phyloP scores from a whole-genome alignment of 2,888 invertebrate species.

The Spodoptera picta region DNA sequence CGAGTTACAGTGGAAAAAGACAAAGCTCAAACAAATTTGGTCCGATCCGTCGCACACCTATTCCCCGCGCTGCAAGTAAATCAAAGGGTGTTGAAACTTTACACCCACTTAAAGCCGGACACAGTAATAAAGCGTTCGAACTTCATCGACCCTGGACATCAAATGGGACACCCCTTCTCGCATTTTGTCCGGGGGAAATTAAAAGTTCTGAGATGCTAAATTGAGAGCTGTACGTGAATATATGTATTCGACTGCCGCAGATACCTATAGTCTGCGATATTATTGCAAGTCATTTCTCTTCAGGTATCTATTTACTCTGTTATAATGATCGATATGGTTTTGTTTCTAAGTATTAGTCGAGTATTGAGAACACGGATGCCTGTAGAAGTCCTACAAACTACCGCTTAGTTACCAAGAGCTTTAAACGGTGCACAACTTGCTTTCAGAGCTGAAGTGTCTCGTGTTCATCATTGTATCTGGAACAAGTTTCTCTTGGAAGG shows the following conservation, averaged over 20 bases:
- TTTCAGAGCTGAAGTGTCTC: slow-evolving; percentile 59
- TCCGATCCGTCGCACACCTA: slow-evolving; percentile 78
- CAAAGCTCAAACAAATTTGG: slow-evolving; percentile 79
- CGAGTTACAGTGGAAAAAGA: slow-evolving; percentile 70
- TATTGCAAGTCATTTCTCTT: too few species aligned
- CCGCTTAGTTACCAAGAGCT: slow-evolving; percentile 60
- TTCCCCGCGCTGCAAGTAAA: slow-evolving; percentile 85
- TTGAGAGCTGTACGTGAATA: slow-evolving; percentile 57
- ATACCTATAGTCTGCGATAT: background rate
- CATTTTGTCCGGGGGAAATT: slow-evolving; percentile 82
- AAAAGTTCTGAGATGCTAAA: slow-evolving; percentile 79
- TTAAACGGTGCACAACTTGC: slow-evolving; percentile 64
- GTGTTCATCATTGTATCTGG: slow-evolving; percentile 64
- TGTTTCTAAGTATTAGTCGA: slow-evolving; percentile 22
- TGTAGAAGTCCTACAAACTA: slow-evolving; percentile 72
- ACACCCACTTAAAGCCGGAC: slow-evolving; percentile 89
- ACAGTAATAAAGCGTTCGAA: slow-evolving; percentile 89
- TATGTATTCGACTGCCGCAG: slow-evolving; percentile 1
- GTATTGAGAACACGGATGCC: slow-evolving; percentile 39
- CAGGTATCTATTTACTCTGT: too few species aligned
- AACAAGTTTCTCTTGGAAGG: slow-evolving; percentile 57
- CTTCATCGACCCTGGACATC: slow-evolving; percentile 86
- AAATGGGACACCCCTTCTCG: slow-evolving; percentile 84
- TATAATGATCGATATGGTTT: slow-evolving; percentile 14
- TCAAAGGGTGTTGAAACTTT: slow-evolving; percentile 89